Evolutionary conservation across 2,113 vertebrate species (phyloP).

Genomic region (Bucco capensis): DNA sequence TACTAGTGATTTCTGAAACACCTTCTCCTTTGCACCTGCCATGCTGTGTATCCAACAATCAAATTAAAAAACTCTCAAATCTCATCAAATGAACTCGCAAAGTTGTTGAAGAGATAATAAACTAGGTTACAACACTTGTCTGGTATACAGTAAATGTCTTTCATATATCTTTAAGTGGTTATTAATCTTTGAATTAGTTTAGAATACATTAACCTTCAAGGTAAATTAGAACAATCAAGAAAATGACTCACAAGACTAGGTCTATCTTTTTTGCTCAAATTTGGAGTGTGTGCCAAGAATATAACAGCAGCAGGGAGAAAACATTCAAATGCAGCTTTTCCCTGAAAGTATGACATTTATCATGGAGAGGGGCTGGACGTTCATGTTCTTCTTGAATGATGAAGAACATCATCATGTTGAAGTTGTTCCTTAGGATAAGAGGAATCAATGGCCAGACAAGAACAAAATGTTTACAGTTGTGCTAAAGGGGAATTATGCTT

Average conservation of each 20-base stretch:
- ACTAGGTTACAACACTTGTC: conserved; percentile 46
- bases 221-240: conserved; percentile 77
- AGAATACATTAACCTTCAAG: conserved; percentile 83
- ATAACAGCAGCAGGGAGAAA: not conserved
- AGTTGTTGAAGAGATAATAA: conserved; percentile 66
- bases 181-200: conserved; percentile 76
- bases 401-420: too few relatives aligned
- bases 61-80: conserved; percentile 61
- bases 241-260: conserved; percentile 61
- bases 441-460: not conserved
- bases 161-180: conserved; percentile 76
- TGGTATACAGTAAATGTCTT: conserved; percentile 65
- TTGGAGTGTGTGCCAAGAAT: not conserved
- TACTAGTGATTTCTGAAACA: conserved; percentile 19
- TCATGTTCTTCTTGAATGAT: not conserved
- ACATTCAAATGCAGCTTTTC: not conserved
- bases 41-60: conserved; percentile 37
- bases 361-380: not conserved
- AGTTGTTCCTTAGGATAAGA: not conserved
- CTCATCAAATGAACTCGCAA: conserved; percentile 56
- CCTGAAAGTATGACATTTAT: not conserved
- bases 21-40: not conserved
- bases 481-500: not conserved
- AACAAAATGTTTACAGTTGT: not conserved
- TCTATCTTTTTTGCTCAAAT: conserved; percentile 38